Conservation (phyloP, 2,113 vertebrate genomes). For the Heptranchias perlo region DNA sequence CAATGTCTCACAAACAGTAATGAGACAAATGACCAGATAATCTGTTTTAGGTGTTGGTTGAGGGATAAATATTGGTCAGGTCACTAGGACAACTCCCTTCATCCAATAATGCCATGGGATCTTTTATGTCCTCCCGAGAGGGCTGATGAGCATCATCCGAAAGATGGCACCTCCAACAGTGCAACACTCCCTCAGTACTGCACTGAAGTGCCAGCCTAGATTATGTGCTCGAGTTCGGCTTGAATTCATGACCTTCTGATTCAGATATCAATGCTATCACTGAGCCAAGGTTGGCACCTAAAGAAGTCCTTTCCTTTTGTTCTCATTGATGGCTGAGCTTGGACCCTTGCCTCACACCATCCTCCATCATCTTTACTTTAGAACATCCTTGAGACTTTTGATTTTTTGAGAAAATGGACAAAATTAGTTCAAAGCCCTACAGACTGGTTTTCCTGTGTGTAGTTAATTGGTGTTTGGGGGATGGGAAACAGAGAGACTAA, state of each 20-base stretch:
- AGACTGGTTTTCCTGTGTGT: background rate
- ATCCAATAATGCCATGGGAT: too few relatives aligned
- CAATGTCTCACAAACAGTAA: background rate
- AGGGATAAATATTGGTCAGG: too few relatives aligned
- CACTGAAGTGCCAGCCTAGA: background rate
- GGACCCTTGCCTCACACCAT: background rate
- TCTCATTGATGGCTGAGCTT: background rate
- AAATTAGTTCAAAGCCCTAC: background rate
- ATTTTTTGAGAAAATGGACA: background rate
- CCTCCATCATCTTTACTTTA: background rate
- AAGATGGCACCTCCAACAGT: background rate
- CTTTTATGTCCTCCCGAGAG: background rate
- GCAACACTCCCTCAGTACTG: too few relatives aligned
- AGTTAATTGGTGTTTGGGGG: background rate
- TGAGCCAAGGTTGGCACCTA: background rate
- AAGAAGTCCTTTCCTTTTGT: background rate
- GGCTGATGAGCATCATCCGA: background rate
- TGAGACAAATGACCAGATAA: background rate
- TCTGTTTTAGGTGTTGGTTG: background rate
- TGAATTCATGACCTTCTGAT: background rate
- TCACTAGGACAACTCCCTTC: background rate
- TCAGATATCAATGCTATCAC: too few relatives aligned
- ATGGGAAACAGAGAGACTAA: background rate
- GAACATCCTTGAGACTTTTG: too few relatives aligned
- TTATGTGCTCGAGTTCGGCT: background rate